These are phyloP conservation scores for Emydocephalus ijimae DNA, from an alignment of 2,113 vertebrate species.

Conservation along the genomic window DNA sequence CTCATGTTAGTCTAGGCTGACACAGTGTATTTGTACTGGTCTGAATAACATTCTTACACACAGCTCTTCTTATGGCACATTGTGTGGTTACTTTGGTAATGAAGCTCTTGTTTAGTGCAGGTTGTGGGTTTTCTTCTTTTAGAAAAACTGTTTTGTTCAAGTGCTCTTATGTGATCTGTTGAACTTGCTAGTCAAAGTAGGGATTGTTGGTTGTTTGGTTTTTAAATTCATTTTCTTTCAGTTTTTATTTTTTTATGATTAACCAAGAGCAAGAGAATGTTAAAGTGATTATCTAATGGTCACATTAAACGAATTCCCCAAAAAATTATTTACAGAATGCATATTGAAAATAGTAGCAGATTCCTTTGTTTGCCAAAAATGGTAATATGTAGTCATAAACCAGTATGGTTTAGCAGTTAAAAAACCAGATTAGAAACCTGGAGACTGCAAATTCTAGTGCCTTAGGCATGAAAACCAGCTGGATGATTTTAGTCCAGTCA, in stretches of 20 bases:
- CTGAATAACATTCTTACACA: no score
- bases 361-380: neutral
- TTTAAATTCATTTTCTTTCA: neutral
- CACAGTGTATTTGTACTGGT: no score
- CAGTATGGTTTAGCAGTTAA: no score
- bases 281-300: neutral
- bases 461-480: no score
- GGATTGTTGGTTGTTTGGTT: neutral
- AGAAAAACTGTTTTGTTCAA: neutral
- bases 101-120: no score
- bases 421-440: no score
- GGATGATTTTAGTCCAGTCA: no score
- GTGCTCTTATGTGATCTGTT: neutral
- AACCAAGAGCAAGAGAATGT: conserved; percentile 11
- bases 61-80: no score
- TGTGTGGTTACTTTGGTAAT: no score
- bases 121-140: no score
- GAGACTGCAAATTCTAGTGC: no score
- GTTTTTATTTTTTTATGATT: neutral
- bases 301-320: neutral
- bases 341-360: conserved; percentile 5
- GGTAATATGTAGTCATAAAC: neutral
- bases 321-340: conserved; percentile 19
- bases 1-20: no score
- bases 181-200: neutral